These are phyloP conservation scores for Mesembrinibis cayennensis DNA, from an alignment of 2,113 vertebrate genomes.

Conservation along the genomic window DNA sequence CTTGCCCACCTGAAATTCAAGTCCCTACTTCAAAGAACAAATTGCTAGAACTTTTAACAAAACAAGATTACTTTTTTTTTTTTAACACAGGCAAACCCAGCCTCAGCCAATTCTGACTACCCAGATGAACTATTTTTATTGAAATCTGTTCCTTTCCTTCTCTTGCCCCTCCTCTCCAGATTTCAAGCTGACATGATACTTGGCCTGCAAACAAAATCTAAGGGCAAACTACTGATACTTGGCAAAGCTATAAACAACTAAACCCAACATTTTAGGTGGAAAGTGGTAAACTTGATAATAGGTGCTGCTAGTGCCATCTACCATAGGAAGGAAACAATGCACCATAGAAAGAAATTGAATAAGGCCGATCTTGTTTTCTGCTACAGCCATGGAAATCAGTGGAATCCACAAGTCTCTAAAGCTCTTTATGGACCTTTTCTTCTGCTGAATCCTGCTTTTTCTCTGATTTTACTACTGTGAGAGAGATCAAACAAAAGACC, in stretches of 20 bases:
- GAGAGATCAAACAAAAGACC: slow-evolving; percentile 13
- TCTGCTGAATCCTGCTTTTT: not conserved
- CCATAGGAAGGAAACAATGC: not conserved
- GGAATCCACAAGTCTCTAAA: slow-evolving; percentile 18
- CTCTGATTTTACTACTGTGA: slow-evolving; percentile 13
- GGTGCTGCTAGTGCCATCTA: not conserved
- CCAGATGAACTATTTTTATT: not conserved
- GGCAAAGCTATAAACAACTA: not conserved
- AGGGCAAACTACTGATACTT: not conserved
- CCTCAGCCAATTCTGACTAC: not conserved
- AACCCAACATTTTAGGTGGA: not conserved
- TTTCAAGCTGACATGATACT: not conserved
- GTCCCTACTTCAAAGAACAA: not conserved
- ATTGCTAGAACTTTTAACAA: not conserved
- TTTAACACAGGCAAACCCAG: not conserved
- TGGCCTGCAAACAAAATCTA: not conserved
- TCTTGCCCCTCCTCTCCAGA: not conserved
- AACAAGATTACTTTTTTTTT: not conserved
- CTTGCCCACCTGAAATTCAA: not conserved
- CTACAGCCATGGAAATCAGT: slow-evolving; percentile 41
- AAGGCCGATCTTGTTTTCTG: not conserved
- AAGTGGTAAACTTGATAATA: not conserved
- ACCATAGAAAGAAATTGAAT: not conserved
- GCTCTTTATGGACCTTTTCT: slow-evolving; percentile 24
- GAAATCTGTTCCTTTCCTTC: not conserved